Base-by-base conservation (phyloP, 2,113 vertebrate genomes). In the Ceyx melanurus region DNA sequence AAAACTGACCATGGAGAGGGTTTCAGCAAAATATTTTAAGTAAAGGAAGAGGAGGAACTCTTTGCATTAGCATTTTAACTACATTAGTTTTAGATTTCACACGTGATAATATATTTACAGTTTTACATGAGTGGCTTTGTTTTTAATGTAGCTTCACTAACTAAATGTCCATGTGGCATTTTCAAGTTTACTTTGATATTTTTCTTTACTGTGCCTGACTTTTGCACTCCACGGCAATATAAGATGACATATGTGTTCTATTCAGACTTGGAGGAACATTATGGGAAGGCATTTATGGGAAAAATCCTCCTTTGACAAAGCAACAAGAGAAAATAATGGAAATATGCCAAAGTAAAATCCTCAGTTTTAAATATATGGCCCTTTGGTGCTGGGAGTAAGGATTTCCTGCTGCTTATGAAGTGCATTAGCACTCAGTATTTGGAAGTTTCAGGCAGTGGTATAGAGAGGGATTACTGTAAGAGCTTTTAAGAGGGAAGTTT, bases 351-450 rank as follows among this genome's bases (percentile, higher is more conserved):
- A 91, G 26, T 92, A 60, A 94, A 96, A 94, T 95, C 93, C 68
- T 93, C 1, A 37, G 70, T 28, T 95, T 94, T 88, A 89, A 92
- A 71, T 91, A 71, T 90, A 86, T 82, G 90, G 62, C 75, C 48
- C 57, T 82, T 89, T 83, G 37, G 71, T 92, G 51, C 85, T 82
- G 80, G 68, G 67, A 83, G 35, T 57, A 85, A 93, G 65, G 82
- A 90, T 95, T 96, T 96, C 87, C 92, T 97, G 74, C 92, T 95
- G 54, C 91, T 91, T 64, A 77, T 94, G 83, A 96, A 96, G 89
- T 94, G 57, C 45, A 88, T 88, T 92, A 90, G 74, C 74, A 60
- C 83, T 96, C 95, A 88, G 54, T 93, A 72, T 94, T 92, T 95
- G 80, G 81, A 94, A 82, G 82, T 93, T 84, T 89, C 84, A 71